Evolutionary conservation across 2,888 invertebrate genomes (phyloP), one percentile per base, ranked within the genome.

Genomic region (Amblyteles armatorius): DNA sequence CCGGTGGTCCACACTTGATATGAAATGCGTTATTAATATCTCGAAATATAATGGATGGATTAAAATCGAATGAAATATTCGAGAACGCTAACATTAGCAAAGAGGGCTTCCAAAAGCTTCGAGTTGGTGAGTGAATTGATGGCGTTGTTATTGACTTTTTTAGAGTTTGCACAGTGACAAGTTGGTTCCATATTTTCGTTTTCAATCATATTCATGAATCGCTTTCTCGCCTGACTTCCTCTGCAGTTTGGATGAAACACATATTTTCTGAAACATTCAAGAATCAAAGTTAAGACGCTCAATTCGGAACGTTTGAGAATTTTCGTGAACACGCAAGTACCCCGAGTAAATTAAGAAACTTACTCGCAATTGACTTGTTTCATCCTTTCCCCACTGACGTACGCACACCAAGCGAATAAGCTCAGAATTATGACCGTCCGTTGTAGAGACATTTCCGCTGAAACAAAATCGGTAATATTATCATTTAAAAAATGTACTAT

Each of bases 301-400:
- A 55, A 4, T 22, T 55, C 9, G 55, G 16, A 16, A 48, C 16
- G 2, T 16, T 16, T 7, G 0, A 22, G 3, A 9, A 55, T 19
- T 55, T 55, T 55, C 11, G 9, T 16, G 9, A 52, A 7, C 19
- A 19, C 19, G 19, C 19, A 55, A 19, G 19, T 19, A 22, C 22
- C 3, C 13, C 19, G 19, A 3, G 19, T 63, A 69, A 50, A 50
- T 29, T 22, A 26, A 63, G 36, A 68, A 78, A 90, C 91, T 88
- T 83, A 90, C 91, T 90, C 89, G 91, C 91, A 91, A 74, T 91
- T 88, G 50, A 89, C 87, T 57, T 82, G 83, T 78, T 86, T 86
- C 9, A 55, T 29, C 19, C 57, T 65, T 40, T 79, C 84, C 52
- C 84, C 88, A 63, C 84, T 82, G 7, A 87, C 88, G 72, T 85